Base-by-base conservation (phyloP, 2,888 invertebrate species). In the Hirtodrosophila duncani region DNA sequence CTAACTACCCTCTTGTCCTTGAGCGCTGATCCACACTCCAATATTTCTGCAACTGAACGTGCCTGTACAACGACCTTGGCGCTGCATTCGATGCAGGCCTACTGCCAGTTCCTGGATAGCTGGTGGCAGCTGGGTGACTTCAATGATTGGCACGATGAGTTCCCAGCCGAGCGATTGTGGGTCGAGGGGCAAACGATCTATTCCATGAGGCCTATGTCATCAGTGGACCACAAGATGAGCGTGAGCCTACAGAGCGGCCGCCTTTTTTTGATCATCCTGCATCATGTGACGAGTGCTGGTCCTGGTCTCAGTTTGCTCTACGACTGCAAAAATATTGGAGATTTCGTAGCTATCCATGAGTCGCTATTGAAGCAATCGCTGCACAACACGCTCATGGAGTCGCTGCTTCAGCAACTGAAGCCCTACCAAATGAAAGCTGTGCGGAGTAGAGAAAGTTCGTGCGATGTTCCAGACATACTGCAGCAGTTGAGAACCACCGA, bases 41-140 rank as follows among this genome's bases (percentile, higher is more conserved):
- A n/a, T n/a, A n/a, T n/a, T n/a, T n/a, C n/a, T n/a, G n/a, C n/a
- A n/a, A n/a, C n/a, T n/a, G n/a, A n/a, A n/a, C 5, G 48, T 9
- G 18, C 46, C 8, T 30, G 16, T 14, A 41, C 59, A 0, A 43
- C 33, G 0, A 37, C 51, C 0, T 2, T 67, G 16, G 18, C 67
- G 8, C 11, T 70, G 16, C 44, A 65, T 3, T 37, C 59, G 17
- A 10, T 69, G 39, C 30, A 46, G 14, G 53, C 45, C 4, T 38
- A 43, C 7, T 69, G 65, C 10, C 29, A 39, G 1, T 45, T 34
- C 2, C 8, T 69, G 10, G 57, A 67, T 17, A 43, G 16, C 4
- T 67, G 55, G 56, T 69, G 70, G 70, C 31, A 37, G 3, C 3
- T 10, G 1, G 70, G 65, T 2, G 29, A 48, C 0, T 59, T 69